A percentile compares a stretch with the other conserved stretches of the same genome.
Conservation (phyloP, 1,140 invertebrate species). For the Heliconius eleuchia region DNA sequence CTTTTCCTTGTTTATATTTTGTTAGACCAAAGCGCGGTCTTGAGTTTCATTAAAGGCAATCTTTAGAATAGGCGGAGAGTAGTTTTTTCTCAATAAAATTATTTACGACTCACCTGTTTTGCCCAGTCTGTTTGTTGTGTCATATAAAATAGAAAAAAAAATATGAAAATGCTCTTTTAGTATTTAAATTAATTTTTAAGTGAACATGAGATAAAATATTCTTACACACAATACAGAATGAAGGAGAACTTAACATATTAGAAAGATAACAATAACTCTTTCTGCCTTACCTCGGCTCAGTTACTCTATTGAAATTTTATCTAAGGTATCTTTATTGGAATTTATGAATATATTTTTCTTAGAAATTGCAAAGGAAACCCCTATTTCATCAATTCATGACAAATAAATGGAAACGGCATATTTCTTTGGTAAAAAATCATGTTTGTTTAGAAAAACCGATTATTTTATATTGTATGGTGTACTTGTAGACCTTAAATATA, state of each 20-base stretch:
- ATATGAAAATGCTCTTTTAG: no score
- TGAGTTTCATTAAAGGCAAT: no score
- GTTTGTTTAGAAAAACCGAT: not conserved
- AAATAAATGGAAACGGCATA: not conserved
- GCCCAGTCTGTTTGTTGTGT: no score
- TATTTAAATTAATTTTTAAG: not conserved
- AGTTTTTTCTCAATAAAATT: no score
- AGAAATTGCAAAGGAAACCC: slow-evolving; percentile 16
- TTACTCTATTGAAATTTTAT: slow-evolving; percentile 11
- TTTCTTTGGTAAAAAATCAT: not conserved
- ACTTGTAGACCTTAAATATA: not conserved
- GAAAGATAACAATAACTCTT: not conserved
- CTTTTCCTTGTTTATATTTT: no score
- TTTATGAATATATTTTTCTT: slow-evolving; percentile 24
- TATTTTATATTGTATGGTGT: not conserved
- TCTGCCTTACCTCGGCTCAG: not conserved
- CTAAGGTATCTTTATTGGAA: slow-evolving; percentile 29
- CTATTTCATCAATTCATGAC: slow-evolving; percentile 14
- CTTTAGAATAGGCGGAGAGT: no score
- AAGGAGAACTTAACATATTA: not conserved
- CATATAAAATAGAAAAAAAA: no score
- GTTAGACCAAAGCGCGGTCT: no score
- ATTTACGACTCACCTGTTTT: no score
- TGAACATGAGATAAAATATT: not conserved
- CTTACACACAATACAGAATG: not conserved